Evolutionary conservation across 2,113 vertebrate species (phyloP), one percentile per base, ranked within the genome.

Genomic region (Sylvilagus bachmani): DNA sequence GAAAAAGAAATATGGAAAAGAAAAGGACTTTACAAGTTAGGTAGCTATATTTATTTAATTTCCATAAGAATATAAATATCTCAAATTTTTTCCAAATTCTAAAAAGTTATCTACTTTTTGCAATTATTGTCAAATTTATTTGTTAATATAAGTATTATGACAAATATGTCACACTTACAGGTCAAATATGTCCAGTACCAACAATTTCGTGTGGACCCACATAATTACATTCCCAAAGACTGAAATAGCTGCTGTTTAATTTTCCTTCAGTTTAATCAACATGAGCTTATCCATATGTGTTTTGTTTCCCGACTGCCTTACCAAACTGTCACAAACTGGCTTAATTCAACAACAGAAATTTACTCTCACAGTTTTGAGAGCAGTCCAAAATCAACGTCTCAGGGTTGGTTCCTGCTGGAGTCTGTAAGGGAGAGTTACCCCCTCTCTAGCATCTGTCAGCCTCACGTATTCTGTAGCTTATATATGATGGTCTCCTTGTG

Each of bases 1-100:
- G 55, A 95, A 94, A 97, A 97, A 95, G 38, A 38, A 71, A 94
- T 95, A 69, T 88, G 91, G 92, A 93, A 74, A 97, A 97, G 69
- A 82, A 84, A 79, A 64, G 69, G 10, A 53, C 12, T 80, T 90
- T 70, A 31, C 0, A 64, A 86, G 21, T 81, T 74, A 94, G 4
- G 67, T 44, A 58, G 64, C 89, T 13, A 85, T 83, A 31, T 88
- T 93, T 88, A 81, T 91, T 91, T 22, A 58, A 83, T 3, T 62
- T 73, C 21, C 86, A 3, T 67, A 89, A 69, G 6, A 51, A 70
- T 69, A 64, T 89, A 91, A 80, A 49, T 88, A 91, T 8, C 2
- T 6, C 21, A 3, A 75, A 71, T 0, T 13, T 73, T 31, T 71
- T 8, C 33, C 86, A 3, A 90, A 90, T 90, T 93, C 8, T 71